Percentiles rank a stretch among this genome's conserved stretches.
These are phyloP conservation scores for Tenrec ecaudatus DNA, from an alignment of 2,113 vertebrate genomes.

Conservation along the genomic window DNA sequence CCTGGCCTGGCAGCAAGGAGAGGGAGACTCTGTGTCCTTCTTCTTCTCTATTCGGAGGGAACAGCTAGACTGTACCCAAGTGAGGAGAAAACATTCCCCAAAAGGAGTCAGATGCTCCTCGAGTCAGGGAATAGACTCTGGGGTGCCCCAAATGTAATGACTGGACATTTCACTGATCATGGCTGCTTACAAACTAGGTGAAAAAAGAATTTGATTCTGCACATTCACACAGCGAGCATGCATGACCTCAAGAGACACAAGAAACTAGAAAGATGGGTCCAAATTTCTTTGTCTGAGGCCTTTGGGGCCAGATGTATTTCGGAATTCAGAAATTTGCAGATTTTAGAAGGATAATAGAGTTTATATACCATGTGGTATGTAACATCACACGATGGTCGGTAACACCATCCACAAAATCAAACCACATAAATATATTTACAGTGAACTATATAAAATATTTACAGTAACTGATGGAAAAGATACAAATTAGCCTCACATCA, in stretches of 20 bases:
- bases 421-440: neutral
- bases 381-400: neutral
- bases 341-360: neutral
- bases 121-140: neutral
- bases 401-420: neutral
- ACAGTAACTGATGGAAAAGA: neutral
- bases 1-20: neutral
- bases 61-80: too few relatives aligned
- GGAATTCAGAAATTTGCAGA: neutral
- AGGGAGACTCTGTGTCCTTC: neutral
- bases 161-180: neutral
- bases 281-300: neutral
- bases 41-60: neutral
- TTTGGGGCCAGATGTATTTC: neutral
- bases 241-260: neutral
- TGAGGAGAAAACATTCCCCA: too few relatives aligned
- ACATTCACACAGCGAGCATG: neutral
- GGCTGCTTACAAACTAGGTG: neutral
- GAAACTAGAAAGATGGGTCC: neutral
- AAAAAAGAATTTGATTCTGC: neutral
- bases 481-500: neutral
- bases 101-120: too few relatives aligned
- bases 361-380: neutral
- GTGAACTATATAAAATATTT: neutral
- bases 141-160: neutral